These are phyloP conservation scores for Ploceus nigricollis DNA, from an alignment of 2,113 vertebrate genomes.

Conservation along the genomic window DNA sequence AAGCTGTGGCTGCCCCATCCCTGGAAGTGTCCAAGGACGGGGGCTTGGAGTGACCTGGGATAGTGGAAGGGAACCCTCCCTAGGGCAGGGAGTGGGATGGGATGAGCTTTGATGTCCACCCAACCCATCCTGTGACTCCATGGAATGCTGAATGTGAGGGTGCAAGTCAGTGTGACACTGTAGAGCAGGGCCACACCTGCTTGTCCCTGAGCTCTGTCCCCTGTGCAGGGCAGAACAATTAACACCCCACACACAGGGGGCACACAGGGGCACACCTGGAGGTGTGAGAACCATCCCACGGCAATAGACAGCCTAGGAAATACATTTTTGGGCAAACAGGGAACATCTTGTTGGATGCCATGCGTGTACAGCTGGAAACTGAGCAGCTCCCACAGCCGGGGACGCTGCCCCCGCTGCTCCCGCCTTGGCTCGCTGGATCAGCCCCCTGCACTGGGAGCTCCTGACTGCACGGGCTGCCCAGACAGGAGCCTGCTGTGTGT, in stretches of 20 bases:
- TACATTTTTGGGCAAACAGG: rapidly evolving
- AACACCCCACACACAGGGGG: neutral
- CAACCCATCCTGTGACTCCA: neutral
- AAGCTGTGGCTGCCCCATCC: neutral
- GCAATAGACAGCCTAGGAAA: neutral
- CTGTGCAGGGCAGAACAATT: rapidly evolving
- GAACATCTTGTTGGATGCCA: rapidly evolving
- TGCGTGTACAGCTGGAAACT: neutral
- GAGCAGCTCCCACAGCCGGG: neutral
- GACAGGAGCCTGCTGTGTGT: rapidly evolving
- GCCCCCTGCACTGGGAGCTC: rapidly evolving
- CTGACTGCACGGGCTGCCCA: rapidly evolving
- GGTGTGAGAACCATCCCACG: rapidly evolving
- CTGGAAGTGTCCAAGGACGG: neutral
- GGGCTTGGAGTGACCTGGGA: neutral
- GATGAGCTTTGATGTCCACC: neutral
- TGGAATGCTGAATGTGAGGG: neutral
- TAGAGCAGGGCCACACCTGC: neutral
- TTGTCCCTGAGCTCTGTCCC: rapidly evolving
- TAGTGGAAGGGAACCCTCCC: rapidly evolving
- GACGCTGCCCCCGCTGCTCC: neutral
- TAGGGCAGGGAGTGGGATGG: rapidly evolving
- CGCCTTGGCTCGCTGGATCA: too few relatives aligned
- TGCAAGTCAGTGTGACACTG: neutral
- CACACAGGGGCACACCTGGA: neutral